Base-by-base conservation (phyloP, 2,888 invertebrate species). In the Synergus umbraculus region DNA sequence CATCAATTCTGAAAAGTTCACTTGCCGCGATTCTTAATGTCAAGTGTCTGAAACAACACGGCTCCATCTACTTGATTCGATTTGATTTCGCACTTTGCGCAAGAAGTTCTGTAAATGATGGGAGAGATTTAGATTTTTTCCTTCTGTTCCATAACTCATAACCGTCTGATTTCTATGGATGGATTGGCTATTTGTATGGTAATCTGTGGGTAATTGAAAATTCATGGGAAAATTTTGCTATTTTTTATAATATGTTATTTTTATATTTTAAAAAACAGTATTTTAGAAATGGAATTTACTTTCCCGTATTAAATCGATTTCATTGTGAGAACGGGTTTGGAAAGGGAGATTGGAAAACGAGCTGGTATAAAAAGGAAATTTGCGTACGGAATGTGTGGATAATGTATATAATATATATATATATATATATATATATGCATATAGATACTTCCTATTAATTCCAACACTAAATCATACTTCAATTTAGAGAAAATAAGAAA, bases 111-210 rank as follows among this genome's bases (percentile, higher is more conserved):
- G 12, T 60, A 22, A 60, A 60, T 60, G 60, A 60, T 60, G 60
- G 60, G 12, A 60, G 60, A 22, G 60, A 60, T 60, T 60, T 60
- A 60, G 9, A 60, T 60, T 60, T 60, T 60, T 60, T 60, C 8
- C n/a, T 46, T 4, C 54, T n/a, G 0, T 60, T 22, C 10, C 22
- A 12, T 22, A 60, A 60, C 22, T 60, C 60, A 12, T 60, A 60
- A 60, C 4, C 60, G 4, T 4, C 22, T 60, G 22, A 60, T 60
- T 60, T 60, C 10, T 2, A 9, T 60, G 9, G 54, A n/a, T 54
- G 12, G 22, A 60, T 22, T 60, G 10, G 60, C 12, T 18, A 22
- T 60, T 60, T 60, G 8, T 60, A 22, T 22, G 22, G 4, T 60
- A 22, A 22, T 60, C 22, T 60, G 37, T 37, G 37, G 22, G 10